Evolutionary conservation across 2,113 vertebrate genomes (phyloP).

Genomic region (Pteropus alecto): DNA sequence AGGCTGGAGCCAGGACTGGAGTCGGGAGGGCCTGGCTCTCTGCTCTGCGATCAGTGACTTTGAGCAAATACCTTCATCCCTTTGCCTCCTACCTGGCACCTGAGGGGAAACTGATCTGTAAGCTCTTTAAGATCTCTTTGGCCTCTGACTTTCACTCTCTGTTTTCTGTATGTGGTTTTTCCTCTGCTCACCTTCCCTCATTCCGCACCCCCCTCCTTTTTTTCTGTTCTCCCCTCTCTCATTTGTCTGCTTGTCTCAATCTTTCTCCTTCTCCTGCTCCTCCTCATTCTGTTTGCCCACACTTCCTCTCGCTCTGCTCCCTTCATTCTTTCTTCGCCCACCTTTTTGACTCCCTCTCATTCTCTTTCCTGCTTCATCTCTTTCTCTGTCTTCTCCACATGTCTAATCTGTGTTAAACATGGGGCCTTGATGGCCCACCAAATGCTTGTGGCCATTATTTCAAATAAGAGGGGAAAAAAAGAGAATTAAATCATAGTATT

Average conservation of each 20-base stretch:
- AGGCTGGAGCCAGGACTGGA: neutral
- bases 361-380: neutral
- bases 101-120: neutral
- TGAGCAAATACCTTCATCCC: neutral
- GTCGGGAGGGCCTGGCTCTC: neutral
- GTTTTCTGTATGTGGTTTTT: neutral
- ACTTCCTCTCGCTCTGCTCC: conserved; percentile 10
- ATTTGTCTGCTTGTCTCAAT: neutral
- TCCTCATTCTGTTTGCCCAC: conserved; percentile 27
- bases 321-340: neutral
- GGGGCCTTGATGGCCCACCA: neutral
- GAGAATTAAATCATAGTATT: conserved; percentile 65
- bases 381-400: neutral
- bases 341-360: neutral
- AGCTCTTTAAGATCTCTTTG: neutral
- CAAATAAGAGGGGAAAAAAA: conserved; percentile 40
- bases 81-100: neutral
- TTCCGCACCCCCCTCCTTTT: neutral
- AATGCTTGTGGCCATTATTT: conserved; percentile 64
- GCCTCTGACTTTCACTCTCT: neutral
- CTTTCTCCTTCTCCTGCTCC: too few relatives aligned
- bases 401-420: neutral
- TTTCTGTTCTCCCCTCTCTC: neutral
- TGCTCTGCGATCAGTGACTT: neutral
- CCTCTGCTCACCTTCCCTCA: neutral